Conservation (phyloP, 2,113 vertebrate species). For the Podarcis cretensis region DNA sequence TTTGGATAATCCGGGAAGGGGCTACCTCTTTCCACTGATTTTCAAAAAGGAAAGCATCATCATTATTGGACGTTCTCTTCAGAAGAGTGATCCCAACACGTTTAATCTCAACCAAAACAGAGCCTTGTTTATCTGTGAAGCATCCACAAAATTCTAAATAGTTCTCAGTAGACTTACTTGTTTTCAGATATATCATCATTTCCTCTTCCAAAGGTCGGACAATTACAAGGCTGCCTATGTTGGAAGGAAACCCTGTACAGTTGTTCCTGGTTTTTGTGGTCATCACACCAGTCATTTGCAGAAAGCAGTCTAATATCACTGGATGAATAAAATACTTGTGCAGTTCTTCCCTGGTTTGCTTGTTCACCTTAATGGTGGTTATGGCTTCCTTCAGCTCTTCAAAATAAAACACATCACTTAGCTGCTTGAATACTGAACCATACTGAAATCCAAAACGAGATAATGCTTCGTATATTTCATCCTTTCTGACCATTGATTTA, state of each 20-base stretch:
- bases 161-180: slow-evolving; percentile 70
- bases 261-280: slow-evolving; percentile 43
- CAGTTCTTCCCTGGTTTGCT: slow-evolving; percentile 71
- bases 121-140: slow-evolving; percentile 80
- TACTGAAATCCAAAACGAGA: slow-evolving; percentile 84
- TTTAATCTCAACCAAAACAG: slow-evolving; percentile 81
- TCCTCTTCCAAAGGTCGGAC: slow-evolving; percentile 77
- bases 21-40: slow-evolving; percentile 71
- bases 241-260: slow-evolving; percentile 81
- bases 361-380: slow-evolving; percentile 75
- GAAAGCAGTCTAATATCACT: slow-evolving; percentile 85
- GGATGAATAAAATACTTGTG: slow-evolving; percentile 84
- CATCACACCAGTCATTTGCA: slow-evolving; percentile 83
- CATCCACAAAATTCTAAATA: slow-evolving; percentile 85
- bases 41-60: slow-evolving; percentile 79
- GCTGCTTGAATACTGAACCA: slow-evolving; percentile 77
- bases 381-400: slow-evolving; percentile 84
- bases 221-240: slow-evolving; percentile 78
- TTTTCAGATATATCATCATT: slow-evolving; percentile 85
- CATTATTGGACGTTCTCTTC: slow-evolving; percentile 47
- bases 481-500: slow-evolving; percentile 59
- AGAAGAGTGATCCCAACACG: slow-evolving; percentile 78
- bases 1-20: background rate
- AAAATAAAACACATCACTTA: slow-evolving; percentile 77
- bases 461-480: slow-evolving; percentile 79